phyloP scores from a whole-genome alignment of 2,113 vertebrate genomes.

The Esox niger region DNA sequence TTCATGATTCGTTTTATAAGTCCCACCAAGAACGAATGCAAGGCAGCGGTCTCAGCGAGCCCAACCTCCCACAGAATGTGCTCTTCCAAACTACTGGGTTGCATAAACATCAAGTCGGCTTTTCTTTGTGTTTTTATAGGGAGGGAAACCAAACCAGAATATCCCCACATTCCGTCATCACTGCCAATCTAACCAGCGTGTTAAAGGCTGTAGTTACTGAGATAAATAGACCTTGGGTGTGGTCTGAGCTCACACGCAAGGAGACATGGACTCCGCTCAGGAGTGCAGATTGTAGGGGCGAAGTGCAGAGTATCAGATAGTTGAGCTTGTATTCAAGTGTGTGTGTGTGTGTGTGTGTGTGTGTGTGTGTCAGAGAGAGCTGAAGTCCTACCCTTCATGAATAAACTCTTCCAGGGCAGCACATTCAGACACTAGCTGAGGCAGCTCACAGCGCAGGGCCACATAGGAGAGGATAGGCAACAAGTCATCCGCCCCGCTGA shows the following conservation, averaged over 20 bases:
- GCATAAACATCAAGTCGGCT: slow-evolving; percentile 44
- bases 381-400: slow-evolving; percentile 82
- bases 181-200: slow-evolving; percentile 46
- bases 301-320: not conserved
- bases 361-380: too few species aligned
- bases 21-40: not conserved
- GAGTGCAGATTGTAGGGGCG: not conserved
- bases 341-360: not conserved
- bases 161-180: slow-evolving; percentile 46
- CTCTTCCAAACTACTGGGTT: slow-evolving; percentile 40
- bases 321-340: too few species aligned
- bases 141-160: slow-evolving; percentile 50
- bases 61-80: not conserved
- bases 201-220: slow-evolving; percentile 42
- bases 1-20: not conserved
- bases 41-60: not conserved
- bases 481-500: slow-evolving; percentile 90
- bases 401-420: slow-evolving; percentile 93
- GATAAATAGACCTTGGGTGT: slow-evolving; percentile 40
- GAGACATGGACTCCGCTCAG: not conserved
- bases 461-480: slow-evolving; percentile 92
- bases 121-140: slow-evolving; percentile 63
- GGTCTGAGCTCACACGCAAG: slow-evolving; percentile 53
- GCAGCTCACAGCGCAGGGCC: slow-evolving; percentile 81
- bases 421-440: slow-evolving; percentile 90